Percentiles rank a stretch among this genome's conserved stretches.
Evolutionary conservation across 2,888 invertebrate genomes (phyloP).

Genomic region (Drosophila colorata): DNA sequence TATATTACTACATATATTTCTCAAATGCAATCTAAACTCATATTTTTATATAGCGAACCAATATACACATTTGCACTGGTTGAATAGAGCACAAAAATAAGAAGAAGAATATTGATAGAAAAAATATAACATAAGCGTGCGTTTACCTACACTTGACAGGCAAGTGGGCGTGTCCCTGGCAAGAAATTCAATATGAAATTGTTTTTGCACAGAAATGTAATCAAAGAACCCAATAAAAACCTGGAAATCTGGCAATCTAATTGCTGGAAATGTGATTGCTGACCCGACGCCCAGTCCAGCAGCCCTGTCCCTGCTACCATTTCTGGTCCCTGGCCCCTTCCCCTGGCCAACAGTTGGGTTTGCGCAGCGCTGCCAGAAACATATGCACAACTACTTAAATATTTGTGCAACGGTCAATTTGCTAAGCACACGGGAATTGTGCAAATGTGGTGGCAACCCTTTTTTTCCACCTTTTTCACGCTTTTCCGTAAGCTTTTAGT

Average conservation of each 20-base stretch:
- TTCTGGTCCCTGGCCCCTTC: too few species aligned
- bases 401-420: conserved; percentile 78
- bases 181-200: conserved; percentile 63
- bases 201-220: conserved; percentile 58
- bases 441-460: conserved; percentile 55
- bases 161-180: conserved; percentile 50
- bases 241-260: conserved; percentile 59
- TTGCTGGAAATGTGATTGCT: conserved; percentile 51
- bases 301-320: neutral
- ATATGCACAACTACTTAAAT: conserved; percentile 63
- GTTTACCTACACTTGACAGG: conserved; percentile 17
- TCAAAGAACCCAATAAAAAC: conserved; percentile 70
- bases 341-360: conserved; percentile 19
- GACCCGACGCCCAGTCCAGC: neutral
- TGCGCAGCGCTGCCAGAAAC: conserved; percentile 44
- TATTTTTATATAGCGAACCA: too few species aligned
- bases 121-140: conserved; percentile 36
- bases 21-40: too few species aligned
- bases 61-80: neutral
- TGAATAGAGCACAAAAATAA: too few species aligned
- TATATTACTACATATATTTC: too few species aligned
- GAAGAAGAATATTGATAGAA: neutral
- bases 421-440: conserved; percentile 55
- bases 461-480: conserved; percentile 16
- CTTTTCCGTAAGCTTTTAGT: neutral